Conservation (phyloP, 2,888 invertebrate species). For the Agrilus cyanescens region DNA sequence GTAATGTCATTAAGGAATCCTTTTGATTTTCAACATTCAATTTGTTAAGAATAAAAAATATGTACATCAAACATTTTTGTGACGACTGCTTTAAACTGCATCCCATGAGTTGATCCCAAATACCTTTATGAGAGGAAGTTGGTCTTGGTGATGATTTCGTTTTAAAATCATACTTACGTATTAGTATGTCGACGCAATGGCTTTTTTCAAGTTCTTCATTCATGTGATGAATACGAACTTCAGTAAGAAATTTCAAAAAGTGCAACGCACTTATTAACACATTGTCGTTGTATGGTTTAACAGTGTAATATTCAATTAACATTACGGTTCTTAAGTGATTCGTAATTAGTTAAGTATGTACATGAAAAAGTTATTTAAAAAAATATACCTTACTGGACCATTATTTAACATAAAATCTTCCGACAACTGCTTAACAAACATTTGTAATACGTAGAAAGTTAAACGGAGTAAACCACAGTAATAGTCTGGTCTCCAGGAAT, state of each 20-base stretch:
- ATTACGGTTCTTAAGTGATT: slow-evolving; percentile 21
- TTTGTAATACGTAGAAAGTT: slow-evolving; percentile 20
- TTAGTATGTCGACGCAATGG: not conserved
- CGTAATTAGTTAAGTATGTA: not conserved
- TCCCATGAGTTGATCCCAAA: slow-evolving; percentile 2
- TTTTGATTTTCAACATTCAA: slow-evolving; percentile 7
- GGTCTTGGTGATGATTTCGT: not conserved
- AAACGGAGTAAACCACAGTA: slow-evolving; percentile 23
- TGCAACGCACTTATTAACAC: slow-evolving; percentile 8
- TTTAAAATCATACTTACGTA: not conserved
- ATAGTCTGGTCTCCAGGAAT: slow-evolving; percentile 19
- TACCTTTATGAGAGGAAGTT: not conserved
- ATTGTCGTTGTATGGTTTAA: slow-evolving; percentile 14
- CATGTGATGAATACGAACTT: not conserved
- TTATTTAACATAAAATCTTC: slow-evolving; percentile 22
- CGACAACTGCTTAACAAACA: slow-evolving; percentile 22
- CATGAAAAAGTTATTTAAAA: not conserved
- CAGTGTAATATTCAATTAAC: slow-evolving; percentile 20
- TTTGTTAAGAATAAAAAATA: slow-evolving; percentile 20
- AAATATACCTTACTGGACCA: slow-evolving; percentile 23
- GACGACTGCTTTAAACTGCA: slow-evolving; percentile 14
- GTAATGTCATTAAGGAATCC: slow-evolving; percentile 3
- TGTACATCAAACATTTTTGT: slow-evolving; percentile 24
- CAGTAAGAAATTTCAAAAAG: too few relatives aligned
- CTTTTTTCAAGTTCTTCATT: not conserved